Evolutionary conservation across 1,140 invertebrate genomes (phyloP), one percentile per base, ranked within the genome.

Genomic region (Apis dorsata): DNA sequence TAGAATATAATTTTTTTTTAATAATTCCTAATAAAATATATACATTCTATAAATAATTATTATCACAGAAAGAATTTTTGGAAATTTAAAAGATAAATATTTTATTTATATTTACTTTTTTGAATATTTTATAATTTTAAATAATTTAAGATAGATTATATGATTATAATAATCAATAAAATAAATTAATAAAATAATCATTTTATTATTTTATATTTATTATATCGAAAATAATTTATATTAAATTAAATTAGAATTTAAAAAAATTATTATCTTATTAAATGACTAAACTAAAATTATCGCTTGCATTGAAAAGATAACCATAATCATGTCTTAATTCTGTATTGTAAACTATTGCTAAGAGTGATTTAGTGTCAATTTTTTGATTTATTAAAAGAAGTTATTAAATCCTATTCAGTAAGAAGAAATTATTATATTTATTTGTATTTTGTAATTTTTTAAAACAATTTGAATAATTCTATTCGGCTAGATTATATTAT

Each of bases 221-320:
- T 68, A 19, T 68, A 68, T 3, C 44, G n/a, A 53, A 17, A 53
- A 53, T 44, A 13, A 15, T 53, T 51, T 44, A 21, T 17, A 71
- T 11, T 17, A 17, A 9, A n/a, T 55, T 19, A 11, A 49, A 74
- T 12, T 53, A 55, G 44, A 55, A 62, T 55, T 44, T 44, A 44
- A 44, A n/a, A 17, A 5, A 12, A 71, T 17, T 53, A 10, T 17
- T 53, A 51, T 7, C 17, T n/a, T 70, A 2, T 70, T 24, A 70
- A n/a, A 53, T 19, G 11, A 59, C 34, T 44, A 55, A 65, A 19
- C 13, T 24, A 44, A 63, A n/a, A 63, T 34, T 51, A 55, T 79
- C 19, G 79, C 49, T n/a, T 62, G 79, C 70, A 65, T 63, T 80
- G 70, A 28, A 73, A 80, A 80, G 17, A 34, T 49, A 80, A 73